Conservation (phyloP, 2,797 vertebrate species). For the Salarias fasciatus region DNA sequence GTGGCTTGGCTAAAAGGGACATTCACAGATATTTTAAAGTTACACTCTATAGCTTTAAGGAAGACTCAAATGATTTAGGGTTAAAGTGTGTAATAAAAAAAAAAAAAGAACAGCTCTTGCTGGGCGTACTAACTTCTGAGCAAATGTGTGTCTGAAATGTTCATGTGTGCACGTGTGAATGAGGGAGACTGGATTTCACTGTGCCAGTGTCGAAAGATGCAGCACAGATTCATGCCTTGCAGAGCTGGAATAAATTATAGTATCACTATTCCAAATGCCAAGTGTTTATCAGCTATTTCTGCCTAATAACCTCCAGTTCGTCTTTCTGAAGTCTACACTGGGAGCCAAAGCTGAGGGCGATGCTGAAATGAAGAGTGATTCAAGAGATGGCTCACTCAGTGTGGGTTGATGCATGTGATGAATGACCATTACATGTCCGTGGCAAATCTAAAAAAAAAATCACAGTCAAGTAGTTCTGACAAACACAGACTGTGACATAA, state of each 20-base stretch:
- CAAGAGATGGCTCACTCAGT: slow-evolving; percentile 9
- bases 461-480: slow-evolving; percentile 17
- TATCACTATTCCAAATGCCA: slow-evolving; percentile 60
- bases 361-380: slow-evolving; percentile 30
- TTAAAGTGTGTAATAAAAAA: not conserved
- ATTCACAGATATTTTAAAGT: no score
- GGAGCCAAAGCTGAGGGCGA: slow-evolving; percentile 28
- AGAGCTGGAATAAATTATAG: slow-evolving; percentile 62
- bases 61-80: slow-evolving; percentile 9
- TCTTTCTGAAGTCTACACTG: slow-evolving; percentile 32
- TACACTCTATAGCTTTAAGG: no score
- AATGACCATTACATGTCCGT: slow-evolving; percentile 13
- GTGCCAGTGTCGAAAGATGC: slow-evolving; percentile 46
- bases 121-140: no score
- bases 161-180: not conserved
- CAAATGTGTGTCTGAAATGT: not conserved
- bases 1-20: no score
- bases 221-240: slow-evolving; percentile 51
- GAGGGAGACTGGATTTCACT: slow-evolving; percentile 33
- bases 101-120: not conserved
- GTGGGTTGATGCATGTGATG: slow-evolving; percentile 11
- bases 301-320: slow-evolving; percentile 54
- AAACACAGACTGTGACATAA: slow-evolving; percentile 4
- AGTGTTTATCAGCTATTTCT: slow-evolving; percentile 65
- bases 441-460: slow-evolving; percentile 3